Percentiles rank a stretch among this genome's conserved stretches.
Evolutionary conservation across 2,113 vertebrate species (phyloP).

Genomic region (Microcebus murinus): DNA sequence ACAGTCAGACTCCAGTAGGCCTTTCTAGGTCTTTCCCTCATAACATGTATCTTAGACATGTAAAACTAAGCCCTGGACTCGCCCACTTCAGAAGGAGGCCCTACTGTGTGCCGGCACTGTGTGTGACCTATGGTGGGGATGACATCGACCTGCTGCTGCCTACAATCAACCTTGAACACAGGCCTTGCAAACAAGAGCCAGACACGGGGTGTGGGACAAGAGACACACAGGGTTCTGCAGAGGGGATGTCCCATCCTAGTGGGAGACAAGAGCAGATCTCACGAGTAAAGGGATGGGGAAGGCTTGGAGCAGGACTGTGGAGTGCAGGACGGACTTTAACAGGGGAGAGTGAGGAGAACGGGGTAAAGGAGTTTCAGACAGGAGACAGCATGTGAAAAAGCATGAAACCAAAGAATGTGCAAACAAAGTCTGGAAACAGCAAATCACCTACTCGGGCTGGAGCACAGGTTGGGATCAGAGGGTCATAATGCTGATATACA

Average conservation of each 20-base stretch:
- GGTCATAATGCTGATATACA: background rate
- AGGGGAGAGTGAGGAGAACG: background rate
- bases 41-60: background rate
- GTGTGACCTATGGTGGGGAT: background rate
- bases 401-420: background rate
- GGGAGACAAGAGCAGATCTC: background rate
- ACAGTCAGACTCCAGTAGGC: background rate
- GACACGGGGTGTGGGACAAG: fast-evolving
- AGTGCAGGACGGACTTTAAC: background rate
- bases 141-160: background rate
- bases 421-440: background rate
- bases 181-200: background rate
- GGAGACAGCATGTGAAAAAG: background rate
- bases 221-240: background rate
- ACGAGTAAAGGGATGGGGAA: background rate
- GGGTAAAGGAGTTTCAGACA: background rate
- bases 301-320: fast-evolving
- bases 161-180: fast-evolving
- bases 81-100: background rate
- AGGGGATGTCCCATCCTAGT: background rate
- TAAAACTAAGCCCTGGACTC: background rate
- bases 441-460: background rate
- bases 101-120: background rate
- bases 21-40: background rate
- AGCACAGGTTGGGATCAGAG: background rate